A percentile compares a stretch with the other conserved stretches of the same genome.
phyloP scores from a whole-genome alignment of 2,113 vertebrate species.

The Phalacrocorax pelagicus region DNA sequence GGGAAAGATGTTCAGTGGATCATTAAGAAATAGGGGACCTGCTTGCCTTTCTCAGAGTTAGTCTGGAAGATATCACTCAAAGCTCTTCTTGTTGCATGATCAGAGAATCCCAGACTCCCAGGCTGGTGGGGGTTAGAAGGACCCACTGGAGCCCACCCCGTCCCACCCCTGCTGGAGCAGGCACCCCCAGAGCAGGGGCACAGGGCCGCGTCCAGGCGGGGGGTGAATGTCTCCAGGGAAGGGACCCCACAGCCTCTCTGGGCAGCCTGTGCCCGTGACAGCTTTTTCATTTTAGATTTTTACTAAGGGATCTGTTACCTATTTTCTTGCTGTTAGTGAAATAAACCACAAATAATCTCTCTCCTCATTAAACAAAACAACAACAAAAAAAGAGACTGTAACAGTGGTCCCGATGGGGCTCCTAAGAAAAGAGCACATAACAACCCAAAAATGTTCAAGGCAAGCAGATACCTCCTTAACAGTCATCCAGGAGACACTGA shows the following conservation, averaged over 20 bases:
- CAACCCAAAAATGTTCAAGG: neutral
- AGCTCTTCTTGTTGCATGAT: neutral
- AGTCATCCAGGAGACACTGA: neutral
- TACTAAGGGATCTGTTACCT: neutral
- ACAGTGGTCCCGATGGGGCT: neutral
- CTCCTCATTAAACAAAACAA: neutral
- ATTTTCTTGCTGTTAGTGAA: neutral
- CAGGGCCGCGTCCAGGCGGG: no score
- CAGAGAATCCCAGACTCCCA: no score
- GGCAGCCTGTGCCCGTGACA: neutral
- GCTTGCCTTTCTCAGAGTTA: neutral
- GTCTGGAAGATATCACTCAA: neutral
- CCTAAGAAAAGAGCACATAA: neutral
- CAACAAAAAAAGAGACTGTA: neutral
- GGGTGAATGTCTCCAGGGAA: no score
- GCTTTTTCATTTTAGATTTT: neutral
- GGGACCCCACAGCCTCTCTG: no score
- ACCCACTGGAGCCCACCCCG: no score
- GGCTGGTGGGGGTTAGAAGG: no score
- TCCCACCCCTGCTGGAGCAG: no score
- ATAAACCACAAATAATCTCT: neutral
- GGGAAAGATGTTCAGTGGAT: conserved; percentile 3
- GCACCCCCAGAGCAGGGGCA: no score
- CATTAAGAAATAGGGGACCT: neutral
- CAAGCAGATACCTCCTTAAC: neutral